These are phyloP conservation scores for Luehdorfia chinensis DNA, from an alignment of 1,140 invertebrate genomes.

Conservation along the genomic window DNA sequence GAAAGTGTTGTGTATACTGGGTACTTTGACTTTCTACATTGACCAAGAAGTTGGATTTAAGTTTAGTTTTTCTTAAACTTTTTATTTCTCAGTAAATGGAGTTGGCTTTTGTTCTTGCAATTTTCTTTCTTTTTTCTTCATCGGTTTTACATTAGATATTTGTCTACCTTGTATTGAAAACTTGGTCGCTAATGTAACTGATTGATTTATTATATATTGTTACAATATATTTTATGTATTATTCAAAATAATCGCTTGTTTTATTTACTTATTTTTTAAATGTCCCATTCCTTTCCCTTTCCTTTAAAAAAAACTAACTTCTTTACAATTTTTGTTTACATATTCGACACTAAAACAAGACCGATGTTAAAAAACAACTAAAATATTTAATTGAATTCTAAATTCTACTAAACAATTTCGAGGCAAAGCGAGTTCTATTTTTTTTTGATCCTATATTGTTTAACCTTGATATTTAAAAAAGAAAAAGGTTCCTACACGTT, in stretches of 20 bases:
- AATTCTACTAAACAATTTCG: too few species aligned
- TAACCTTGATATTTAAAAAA: too few species aligned
- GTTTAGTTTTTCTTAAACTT: conserved; percentile 47
- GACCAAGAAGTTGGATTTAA: conserved; percentile 63
- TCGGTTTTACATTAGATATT: conserved; percentile 53
- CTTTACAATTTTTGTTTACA: too few species aligned
- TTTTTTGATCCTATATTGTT: too few species aligned
- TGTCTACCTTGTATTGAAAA: conserved; percentile 66
- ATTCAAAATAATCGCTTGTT: conserved; percentile 54
- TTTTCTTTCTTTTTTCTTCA: conserved; percentile 46
- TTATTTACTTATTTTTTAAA: too few species aligned
- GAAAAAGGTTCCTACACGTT: too few species aligned
- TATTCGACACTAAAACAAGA: too few species aligned
- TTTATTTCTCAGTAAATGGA: conserved; percentile 53
- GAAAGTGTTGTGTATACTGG: conserved; percentile 46
- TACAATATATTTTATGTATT: conserved; percentile 61
- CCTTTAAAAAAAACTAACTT: too few species aligned
- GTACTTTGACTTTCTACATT: conserved; percentile 63
- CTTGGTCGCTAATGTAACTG: conserved; percentile 67
- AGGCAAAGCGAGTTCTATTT: too few species aligned
- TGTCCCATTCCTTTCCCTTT: too few species aligned
- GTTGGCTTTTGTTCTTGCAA: conserved; percentile 65
- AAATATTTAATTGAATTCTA: too few species aligned
- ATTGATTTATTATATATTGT: conserved; percentile 60
- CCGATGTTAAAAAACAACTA: too few species aligned